Evolutionary conservation across 1,140 invertebrate species (phyloP).

Genomic region (Cheumatopsyche charites): DNA sequence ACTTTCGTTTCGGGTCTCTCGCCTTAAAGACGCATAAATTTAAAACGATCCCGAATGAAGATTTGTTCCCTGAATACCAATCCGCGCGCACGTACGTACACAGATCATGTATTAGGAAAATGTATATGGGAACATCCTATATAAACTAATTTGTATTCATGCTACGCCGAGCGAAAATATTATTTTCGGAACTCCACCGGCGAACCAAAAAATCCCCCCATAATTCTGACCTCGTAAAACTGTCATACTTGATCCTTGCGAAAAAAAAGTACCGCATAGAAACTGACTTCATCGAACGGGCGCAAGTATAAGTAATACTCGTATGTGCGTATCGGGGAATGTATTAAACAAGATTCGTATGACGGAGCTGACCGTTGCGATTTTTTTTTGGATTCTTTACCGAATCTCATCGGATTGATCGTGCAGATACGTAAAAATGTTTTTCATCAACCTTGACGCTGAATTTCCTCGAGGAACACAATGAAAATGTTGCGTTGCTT

Average conservation of each 20-base stretch:
- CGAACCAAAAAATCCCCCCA: constrained; percentile 16
- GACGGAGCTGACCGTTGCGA: too few species aligned
- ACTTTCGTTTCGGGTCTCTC: background rate
- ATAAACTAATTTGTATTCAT: constrained; percentile 39
- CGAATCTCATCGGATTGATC: too few species aligned
- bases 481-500: too few species aligned
- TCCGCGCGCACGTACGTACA: constrained; percentile 21
- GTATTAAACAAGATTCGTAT: too few species aligned
- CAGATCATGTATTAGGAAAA: constrained; percentile 31
- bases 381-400: too few species aligned
- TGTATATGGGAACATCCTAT: constrained; percentile 35
- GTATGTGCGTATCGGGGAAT: too few species aligned
- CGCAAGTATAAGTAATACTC: too few species aligned
- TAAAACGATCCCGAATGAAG: constrained; percentile 22
- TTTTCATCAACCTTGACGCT: too few species aligned
- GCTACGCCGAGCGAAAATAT: constrained; percentile 36
- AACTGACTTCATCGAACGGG: too few species aligned
- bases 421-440: too few species aligned
- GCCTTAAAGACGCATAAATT: constrained; percentile 27
- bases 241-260: constrained; percentile 24
- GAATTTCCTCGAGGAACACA: too few species aligned
- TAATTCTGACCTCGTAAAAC: constrained; percentile 31
- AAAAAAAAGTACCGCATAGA: too few species aligned
- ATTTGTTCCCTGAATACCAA: constrained; percentile 33
- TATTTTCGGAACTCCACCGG: constrained; percentile 32